These are phyloP conservation scores for Glandiceps talaboti DNA, from an alignment of 53 echinoderm and acorn worm species.

Conservation along the genomic window DNA sequence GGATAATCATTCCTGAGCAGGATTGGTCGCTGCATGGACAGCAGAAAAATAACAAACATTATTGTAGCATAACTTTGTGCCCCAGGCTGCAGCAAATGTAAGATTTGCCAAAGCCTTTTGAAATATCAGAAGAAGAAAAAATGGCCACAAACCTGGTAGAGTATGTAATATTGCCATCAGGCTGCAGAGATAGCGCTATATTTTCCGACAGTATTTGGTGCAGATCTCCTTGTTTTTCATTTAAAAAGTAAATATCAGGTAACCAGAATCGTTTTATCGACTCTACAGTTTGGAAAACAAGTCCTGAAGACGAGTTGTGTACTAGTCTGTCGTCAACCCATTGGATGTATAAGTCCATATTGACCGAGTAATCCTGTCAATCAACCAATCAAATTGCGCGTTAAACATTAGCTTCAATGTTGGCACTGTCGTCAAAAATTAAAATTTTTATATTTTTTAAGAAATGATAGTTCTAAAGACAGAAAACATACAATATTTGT, in stretches of 20 bases:
- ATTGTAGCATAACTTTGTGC: too few relatives aligned
- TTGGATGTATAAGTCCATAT: not conserved
- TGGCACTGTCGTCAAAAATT: too few relatives aligned
- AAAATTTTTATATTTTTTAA: too few relatives aligned
- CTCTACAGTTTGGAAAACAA: not conserved
- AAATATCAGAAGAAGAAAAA: not conserved
- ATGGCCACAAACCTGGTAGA: not conserved
- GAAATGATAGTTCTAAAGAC: too few relatives aligned
- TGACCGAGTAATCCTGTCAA: not conserved
- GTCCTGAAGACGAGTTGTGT: not conserved
- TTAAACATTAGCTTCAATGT: too few relatives aligned
- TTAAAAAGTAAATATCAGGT: not conserved
- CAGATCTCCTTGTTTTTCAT: not conserved
- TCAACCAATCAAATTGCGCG: too few relatives aligned
- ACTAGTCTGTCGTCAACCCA: not conserved
- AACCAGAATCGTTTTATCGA: not conserved
- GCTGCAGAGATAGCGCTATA: not conserved
- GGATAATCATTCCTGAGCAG: too few relatives aligned
- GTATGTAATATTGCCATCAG: not conserved
- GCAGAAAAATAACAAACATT: too few relatives aligned
- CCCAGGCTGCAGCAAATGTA: too few relatives aligned
- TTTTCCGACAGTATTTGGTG: not conserved
- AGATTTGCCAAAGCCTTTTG: too few relatives aligned
- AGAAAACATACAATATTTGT: too few relatives aligned
- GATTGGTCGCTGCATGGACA: too few relatives aligned